Base-by-base conservation (phyloP, 2,797 vertebrate genomes). In the Zalophus californianus region DNA sequence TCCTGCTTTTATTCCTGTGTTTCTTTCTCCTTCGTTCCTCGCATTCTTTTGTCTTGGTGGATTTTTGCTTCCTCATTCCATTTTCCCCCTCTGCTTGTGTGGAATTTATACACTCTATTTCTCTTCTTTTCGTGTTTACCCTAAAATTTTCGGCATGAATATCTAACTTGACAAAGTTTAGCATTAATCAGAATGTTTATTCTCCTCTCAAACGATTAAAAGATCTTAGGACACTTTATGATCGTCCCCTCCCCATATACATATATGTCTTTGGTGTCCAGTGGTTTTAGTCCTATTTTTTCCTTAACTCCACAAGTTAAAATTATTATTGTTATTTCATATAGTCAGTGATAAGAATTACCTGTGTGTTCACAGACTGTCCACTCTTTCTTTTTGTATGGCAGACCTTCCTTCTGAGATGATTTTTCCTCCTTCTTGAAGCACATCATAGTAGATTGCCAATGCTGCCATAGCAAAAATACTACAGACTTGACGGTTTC, bases 111-210 rank as follows among this genome's bases (percentile, higher is more conserved):
- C 29, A 48, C 16, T 70, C 13, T 32, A 15, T 48, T 62, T 12
- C 48, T 79, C 86, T 27, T 50, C 48, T 13, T 80, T 38, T 16
- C 27, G 13, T 27, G 66, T 86, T 50, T 83, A 77, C 48, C 18
- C 58, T 66, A n/a, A 41, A 73, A 25, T 21, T 80, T 56, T n/a
- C 64, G 64, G n/a, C 32, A 2, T 80, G 56, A 73, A 48, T 15
- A 20, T 86, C 41, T 86, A 64, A 96, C 23, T 84, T 29, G 10
- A 78, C 60, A 32, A 90, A 56, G 18, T 86, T 93, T 54, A 79
- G 72, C 44, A 38, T 32, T 27, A 18, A 56, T 62, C 54, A 15
- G 64, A 64, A 85, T 62, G 85, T 73, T 56, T 79, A 64, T 64
- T 20, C 72, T 78, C 52, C 41, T 77, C 78, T 62, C 90, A n/a